Conservation (phyloP, 2,113 vertebrate species). For the Rhinolophus sinicus region DNA sequence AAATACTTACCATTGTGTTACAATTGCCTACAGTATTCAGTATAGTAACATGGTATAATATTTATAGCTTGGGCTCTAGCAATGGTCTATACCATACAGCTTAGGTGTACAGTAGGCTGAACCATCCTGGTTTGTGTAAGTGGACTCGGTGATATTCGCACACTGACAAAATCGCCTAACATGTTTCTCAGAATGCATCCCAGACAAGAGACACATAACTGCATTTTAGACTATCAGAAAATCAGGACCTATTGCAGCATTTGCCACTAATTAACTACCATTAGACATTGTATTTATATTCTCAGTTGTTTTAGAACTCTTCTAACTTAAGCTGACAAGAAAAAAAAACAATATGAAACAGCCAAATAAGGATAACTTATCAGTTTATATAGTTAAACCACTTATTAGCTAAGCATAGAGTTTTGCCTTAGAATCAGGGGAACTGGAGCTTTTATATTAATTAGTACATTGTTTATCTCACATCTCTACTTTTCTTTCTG, state of each 20-base stretch:
- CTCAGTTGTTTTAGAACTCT: not conserved
- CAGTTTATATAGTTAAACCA: not conserved
- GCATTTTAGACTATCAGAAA: not conserved
- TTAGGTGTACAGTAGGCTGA: not conserved
- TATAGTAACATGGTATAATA: not conserved
- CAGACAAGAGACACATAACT: not conserved
- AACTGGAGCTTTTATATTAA: not conserved
- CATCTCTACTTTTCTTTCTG: not conserved
- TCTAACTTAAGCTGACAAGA: not conserved
- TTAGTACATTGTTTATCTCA: not conserved
- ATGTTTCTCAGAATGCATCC: not conserved
- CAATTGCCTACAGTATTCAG: not conserved
- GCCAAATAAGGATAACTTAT: not conserved
- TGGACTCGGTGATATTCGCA: not conserved
- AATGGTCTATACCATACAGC: not conserved
- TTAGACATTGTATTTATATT: not conserved
- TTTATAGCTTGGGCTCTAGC: not conserved
- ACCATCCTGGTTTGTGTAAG: not conserved
- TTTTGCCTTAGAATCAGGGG: not conserved
- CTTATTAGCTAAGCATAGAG: not conserved
- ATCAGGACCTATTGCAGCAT: not conserved
- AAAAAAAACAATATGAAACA: not conserved
- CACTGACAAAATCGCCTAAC: not conserved
- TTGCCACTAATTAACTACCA: not conserved
- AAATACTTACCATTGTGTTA: not conserved